Evolutionary conservation across 2,113 vertebrate genomes (phyloP), one percentile per base, ranked within the genome.

Genomic region (Electrona antarctica): DNA sequence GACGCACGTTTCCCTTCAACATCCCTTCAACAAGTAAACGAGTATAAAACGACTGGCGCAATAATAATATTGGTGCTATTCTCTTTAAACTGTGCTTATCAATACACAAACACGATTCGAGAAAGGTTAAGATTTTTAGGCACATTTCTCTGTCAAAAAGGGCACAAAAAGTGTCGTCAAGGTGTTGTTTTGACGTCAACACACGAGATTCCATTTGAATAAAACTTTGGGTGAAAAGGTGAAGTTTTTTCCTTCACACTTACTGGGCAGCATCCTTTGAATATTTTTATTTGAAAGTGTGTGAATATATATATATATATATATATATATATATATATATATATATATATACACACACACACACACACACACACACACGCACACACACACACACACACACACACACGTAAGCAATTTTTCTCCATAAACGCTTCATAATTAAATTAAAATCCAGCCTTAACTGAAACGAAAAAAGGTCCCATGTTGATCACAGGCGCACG

Each of bases 1-100:
- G 64, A 78, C 13, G 80, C n/a, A 15, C 33, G 33, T 64, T 84
- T 93, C 91, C 93, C 91, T 93, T 93, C 73, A 73, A 49, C 46
- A 89, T 92, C 85, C 90, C 21, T 21, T 21, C 10, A 76, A 74
- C 10, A 76, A 74, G 79, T 70, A 74, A 66, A 73, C 73, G 67
- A 52, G 64, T 65, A 85, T 58, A 64, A 79, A 14, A 68, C 6
- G 72, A 83, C 76, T 81, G 81, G 85, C 87, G 85, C 77, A 69
- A 62, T 21, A 21, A 21, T 21, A 21, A 21, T 55, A 73, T 64
- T 49, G 73, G 67, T 78, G 82, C 79, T 65, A 1, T 78, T 85
- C 62, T 86, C 61, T 61, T 74, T 62, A 75, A 41, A 70, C 54
- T 71, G 83, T 80, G 77, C 79, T 81, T 4, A 41, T 59, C 66